These are phyloP conservation scores for Willisornis vidua DNA, from an alignment of 2,113 vertebrate species.

Conservation along the genomic window DNA sequence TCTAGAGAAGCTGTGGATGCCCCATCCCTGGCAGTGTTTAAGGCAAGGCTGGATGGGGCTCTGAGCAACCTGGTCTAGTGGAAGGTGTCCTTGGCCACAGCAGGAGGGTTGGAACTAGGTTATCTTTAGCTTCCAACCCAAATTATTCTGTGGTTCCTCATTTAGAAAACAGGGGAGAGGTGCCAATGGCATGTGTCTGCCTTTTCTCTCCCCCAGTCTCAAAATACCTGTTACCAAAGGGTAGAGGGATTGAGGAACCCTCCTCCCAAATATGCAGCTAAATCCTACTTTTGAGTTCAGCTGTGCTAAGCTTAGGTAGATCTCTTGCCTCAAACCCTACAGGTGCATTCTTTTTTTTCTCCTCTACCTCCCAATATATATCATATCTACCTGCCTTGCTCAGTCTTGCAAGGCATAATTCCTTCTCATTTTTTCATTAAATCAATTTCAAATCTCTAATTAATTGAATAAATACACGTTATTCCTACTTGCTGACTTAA, in stretches of 20 bases:
- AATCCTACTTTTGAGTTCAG: background rate
- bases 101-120: rapidly evolving
- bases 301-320: background rate
- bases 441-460: background rate
- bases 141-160: rapidly evolving
- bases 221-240: background rate
- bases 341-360: rapidly evolving
- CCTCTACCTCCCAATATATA: background rate
- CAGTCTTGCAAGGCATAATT: background rate
- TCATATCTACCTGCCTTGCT: background rate
- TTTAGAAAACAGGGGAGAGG: background rate
- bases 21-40: background rate
- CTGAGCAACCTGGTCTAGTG: background rate
- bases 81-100: too few species aligned
- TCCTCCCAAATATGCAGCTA: background rate
- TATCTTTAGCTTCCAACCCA: background rate
- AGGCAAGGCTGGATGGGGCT: background rate
- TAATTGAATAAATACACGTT: background rate
- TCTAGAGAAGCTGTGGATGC: background rate
- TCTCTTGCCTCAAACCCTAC: background rate
- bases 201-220: background rate
- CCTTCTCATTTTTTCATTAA: background rate
- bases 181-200: background rate
- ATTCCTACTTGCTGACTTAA: background rate
- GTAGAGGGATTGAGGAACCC: background rate